Evolutionary conservation across 2,888 invertebrate species (phyloP).

Genomic region (Pecten maximus): DNA sequence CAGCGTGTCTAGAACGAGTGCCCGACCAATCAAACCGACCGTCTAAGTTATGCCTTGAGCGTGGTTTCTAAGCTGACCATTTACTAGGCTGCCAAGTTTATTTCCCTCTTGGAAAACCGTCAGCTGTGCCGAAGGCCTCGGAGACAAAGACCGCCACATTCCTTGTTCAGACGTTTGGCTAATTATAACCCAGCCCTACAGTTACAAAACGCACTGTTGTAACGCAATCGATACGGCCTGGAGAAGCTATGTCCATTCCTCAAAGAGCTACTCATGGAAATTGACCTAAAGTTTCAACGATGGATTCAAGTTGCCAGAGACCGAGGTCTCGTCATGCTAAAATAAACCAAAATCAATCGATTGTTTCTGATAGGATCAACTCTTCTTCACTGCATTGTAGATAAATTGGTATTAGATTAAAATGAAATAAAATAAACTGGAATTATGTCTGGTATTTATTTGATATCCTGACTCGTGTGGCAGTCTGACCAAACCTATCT

Average conservation of each 20-base stretch:
- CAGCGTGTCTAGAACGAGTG: not conserved
- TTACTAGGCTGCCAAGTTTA: conserved; percentile 6
- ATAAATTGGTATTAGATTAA: not conserved
- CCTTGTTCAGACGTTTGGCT: conserved; percentile 14
- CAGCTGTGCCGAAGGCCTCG: conserved; percentile 20
- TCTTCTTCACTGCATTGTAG: not conserved
- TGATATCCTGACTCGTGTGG: too few relatives aligned
- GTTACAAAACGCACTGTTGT: not conserved
- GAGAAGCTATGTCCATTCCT: conserved; percentile 11
- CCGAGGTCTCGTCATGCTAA: not conserved
- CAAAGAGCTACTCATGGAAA: not conserved
- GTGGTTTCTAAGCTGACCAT: not conserved
- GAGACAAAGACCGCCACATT: conserved; percentile 10
- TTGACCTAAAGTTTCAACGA: not conserved
- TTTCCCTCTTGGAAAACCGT: not conserved
- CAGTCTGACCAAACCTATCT: too few relatives aligned
- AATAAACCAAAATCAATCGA: not conserved
- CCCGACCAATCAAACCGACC: not conserved
- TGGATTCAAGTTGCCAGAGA: not conserved
- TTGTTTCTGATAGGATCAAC: not conserved
- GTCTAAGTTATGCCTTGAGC: not conserved
- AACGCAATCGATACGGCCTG: not conserved
- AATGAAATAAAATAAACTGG: too few relatives aligned
- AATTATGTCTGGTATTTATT: too few relatives aligned
- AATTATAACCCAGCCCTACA: not conserved